Evolutionary conservation across 2,113 vertebrate species (phyloP).

Genomic region (Cyrtonyx montezumae): DNA sequence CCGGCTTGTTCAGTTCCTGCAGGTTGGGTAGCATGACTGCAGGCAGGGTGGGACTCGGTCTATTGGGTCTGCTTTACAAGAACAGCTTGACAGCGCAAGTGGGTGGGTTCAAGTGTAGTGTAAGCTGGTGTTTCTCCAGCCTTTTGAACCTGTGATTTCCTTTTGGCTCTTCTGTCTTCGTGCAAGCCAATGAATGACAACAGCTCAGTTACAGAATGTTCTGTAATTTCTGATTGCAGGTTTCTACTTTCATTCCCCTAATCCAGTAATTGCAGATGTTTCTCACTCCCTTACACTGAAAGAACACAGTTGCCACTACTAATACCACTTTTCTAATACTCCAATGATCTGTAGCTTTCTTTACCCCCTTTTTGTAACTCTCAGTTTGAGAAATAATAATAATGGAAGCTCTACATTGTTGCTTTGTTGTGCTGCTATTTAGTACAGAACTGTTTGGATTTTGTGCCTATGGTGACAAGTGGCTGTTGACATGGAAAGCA

Average conservation of each 20-base stretch:
- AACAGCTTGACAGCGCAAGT: conserved; percentile 27
- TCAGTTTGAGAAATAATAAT: conserved; percentile 13
- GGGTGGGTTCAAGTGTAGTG: not conserved
- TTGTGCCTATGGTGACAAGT: not conserved
- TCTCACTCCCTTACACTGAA: conserved; percentile 4
- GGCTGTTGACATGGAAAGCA: not conserved
- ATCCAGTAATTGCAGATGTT: conserved; percentile 64
- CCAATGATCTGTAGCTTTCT: not conserved
- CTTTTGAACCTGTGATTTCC: conserved; percentile 53
- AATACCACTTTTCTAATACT: not conserved
- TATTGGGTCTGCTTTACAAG: not conserved
- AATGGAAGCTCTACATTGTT: not conserved
- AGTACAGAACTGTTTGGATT: not conserved
- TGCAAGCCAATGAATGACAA: accelerated
- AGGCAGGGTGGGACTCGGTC: not conserved
- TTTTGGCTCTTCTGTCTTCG: not conserved
- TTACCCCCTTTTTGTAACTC: conserved; percentile 12
- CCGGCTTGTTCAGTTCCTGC: conserved; percentile 1
- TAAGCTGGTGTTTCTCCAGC: conserved; percentile 37
- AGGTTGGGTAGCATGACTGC: not conserved
- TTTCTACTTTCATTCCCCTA: conserved; percentile 49
- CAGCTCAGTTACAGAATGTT: conserved; percentile 21
- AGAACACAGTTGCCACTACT: conserved; percentile 3
- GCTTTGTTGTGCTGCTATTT: not conserved
- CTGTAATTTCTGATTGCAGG: conserved; percentile 45